These are phyloP conservation scores for Sinotaia quadrata DNA, from an alignment of 2,888 invertebrate genomes.

Conservation along the genomic window DNA sequence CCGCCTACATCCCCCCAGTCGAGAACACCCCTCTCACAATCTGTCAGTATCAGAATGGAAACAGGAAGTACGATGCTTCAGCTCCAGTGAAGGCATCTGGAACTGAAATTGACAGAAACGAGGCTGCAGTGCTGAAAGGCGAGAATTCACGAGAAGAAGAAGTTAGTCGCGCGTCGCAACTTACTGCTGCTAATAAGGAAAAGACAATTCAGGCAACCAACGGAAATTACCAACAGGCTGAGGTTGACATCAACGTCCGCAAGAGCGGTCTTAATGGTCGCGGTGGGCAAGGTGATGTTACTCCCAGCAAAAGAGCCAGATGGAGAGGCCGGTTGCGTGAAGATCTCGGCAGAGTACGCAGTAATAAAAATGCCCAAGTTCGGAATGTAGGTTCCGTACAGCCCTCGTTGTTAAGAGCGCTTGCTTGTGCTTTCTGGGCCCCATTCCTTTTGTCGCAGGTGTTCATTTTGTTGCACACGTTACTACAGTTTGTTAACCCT, in stretches of 20 bases:
- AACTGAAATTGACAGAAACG: too few species aligned
- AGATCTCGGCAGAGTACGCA: not conserved
- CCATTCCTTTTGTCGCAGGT: not conserved
- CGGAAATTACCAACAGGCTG: not conserved
- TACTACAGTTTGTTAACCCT: constrained; percentile 12
- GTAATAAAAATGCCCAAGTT: not conserved
- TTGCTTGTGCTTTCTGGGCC: not conserved
- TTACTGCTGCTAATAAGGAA: too few species aligned
- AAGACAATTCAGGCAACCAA: too few species aligned
- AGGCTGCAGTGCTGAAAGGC: too few species aligned
- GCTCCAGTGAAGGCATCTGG: too few species aligned
- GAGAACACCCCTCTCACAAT: too few species aligned
- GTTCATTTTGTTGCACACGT: not conserved
- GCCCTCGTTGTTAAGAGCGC: not conserved
- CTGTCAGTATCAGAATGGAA: too few species aligned
- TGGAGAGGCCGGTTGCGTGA: not conserved
- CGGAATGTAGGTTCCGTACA: not conserved
- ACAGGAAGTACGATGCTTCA: too few species aligned
- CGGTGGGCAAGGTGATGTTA: not conserved
- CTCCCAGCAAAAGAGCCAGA: not conserved
- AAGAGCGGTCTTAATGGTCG: not conserved
- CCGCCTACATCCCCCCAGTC: too few species aligned
- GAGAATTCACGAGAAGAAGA: too few species aligned
- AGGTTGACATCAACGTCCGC: not conserved
- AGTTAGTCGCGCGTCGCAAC: too few species aligned